phyloP scores from a whole-genome alignment of 2,888 invertebrate genomes.

The Epistrophe eligans region DNA sequence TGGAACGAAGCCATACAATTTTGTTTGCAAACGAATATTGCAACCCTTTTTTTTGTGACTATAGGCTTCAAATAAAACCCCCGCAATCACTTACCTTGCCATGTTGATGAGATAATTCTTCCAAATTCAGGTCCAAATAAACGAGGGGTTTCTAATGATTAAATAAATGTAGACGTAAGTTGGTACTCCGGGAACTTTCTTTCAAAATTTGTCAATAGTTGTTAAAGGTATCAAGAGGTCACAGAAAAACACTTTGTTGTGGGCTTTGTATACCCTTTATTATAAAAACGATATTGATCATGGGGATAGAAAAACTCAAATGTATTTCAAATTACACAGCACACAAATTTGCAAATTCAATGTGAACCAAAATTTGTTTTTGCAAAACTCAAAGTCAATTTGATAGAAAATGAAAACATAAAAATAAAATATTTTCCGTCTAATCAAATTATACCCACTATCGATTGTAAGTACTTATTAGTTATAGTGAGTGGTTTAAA shows the following conservation, averaged over 20 bases:
- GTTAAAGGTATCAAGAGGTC: not conserved
- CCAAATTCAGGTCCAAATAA: slow-evolving; percentile 40
- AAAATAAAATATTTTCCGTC: slow-evolving; percentile 18
- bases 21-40: slow-evolving; percentile 28
- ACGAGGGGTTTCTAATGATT: not conserved
- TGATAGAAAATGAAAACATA: not conserved
- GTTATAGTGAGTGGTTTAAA: not conserved
- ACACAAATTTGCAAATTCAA: not conserved
- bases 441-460: slow-evolving; percentile 68
- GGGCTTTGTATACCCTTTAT: not conserved
- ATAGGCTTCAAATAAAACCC: not conserved
- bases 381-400: not conserved
- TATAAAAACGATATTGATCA: not conserved
- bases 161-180: too few relatives aligned
- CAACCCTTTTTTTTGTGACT: not conserved
- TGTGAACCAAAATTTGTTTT: not conserved
- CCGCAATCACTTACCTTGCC: slow-evolving; percentile 61
- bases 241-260: not conserved
- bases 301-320: not conserved
- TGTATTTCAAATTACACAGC: not conserved
- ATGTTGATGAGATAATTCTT: slow-evolving; percentile 52
- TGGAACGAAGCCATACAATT: slow-evolving; percentile 48
- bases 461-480: slow-evolving; percentile 48
- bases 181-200: not conserved
- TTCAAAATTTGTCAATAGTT: not conserved